Conservation (phyloP, 2,113 vertebrate genomes). For the Aplodontia rufa region DNA sequence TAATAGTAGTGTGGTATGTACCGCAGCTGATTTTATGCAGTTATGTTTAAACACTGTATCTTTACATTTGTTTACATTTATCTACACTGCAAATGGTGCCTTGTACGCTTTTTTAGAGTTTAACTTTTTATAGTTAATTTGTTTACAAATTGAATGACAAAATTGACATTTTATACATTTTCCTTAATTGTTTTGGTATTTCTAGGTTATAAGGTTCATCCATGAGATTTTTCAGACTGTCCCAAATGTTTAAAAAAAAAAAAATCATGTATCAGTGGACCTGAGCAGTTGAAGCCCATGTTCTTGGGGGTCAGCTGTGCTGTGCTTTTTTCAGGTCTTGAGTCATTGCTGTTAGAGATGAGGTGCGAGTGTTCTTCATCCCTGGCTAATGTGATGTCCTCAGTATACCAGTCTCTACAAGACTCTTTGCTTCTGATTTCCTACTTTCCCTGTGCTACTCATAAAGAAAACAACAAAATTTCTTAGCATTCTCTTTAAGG, state of each 20-base stretch:
- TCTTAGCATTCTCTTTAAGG: background rate
- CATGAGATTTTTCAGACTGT: background rate
- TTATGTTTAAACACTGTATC: background rate
- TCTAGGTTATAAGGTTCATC: background rate
- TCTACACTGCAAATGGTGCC: background rate
- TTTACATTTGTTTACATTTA: background rate
- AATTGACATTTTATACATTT: background rate
- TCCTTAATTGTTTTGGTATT: background rate
- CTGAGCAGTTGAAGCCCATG: background rate
- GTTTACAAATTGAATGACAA: background rate
- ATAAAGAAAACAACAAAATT: background rate
- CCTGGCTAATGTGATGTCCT: background rate
- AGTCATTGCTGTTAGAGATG: background rate
- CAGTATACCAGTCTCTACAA: background rate
- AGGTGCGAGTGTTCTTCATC: background rate
- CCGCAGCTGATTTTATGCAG: background rate
- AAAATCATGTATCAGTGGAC: background rate
- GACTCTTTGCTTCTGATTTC: background rate
- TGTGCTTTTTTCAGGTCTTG: background rate
- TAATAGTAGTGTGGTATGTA: background rate
- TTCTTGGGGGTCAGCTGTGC: background rate
- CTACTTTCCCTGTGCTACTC: background rate
- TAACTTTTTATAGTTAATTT: background rate
- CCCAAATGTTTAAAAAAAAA: background rate
- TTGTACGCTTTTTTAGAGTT: background rate